A percentile compares a stretch with the other conserved stretches of the same genome.
phyloP scores from a whole-genome alignment of 2,888 invertebrate species.

The Nomada ruficornis region DNA sequence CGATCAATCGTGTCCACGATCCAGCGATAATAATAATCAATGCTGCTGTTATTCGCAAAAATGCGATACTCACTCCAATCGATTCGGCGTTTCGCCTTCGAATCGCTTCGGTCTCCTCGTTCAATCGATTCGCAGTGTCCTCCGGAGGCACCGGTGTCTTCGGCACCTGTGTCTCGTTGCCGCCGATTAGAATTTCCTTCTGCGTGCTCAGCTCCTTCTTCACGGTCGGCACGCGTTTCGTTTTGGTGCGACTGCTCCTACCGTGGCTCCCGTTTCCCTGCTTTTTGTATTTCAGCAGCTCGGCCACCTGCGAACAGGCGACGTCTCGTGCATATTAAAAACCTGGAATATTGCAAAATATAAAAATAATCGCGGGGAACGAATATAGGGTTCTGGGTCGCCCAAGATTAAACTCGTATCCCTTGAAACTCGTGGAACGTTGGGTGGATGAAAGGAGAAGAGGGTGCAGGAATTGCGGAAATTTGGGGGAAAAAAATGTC shows the following conservation, averaged over 20 bases:
- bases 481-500: too few species aligned
- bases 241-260: constrained; percentile 52
- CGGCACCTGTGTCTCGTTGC: constrained; percentile 74
- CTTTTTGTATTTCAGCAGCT: constrained; percentile 76
- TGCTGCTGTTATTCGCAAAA: too few species aligned
- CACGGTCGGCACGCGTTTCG: constrained; percentile 78
- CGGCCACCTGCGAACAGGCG: constrained; percentile 70
- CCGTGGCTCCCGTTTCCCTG: constrained; percentile 56
- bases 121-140: constrained; percentile 52
- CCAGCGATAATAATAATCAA: not conserved
- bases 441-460: too few species aligned
- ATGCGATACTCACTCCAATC: constrained; percentile 34
- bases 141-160: constrained; percentile 59
- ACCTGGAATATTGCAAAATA: too few species aligned
- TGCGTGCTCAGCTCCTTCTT: constrained; percentile 82
- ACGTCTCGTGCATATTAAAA: not conserved
- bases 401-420: too few species aligned
- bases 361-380: too few species aligned
- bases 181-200: constrained; percentile 76
- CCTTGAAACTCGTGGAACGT: too few species aligned
- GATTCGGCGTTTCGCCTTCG: constrained; percentile 32
- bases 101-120: constrained; percentile 49
- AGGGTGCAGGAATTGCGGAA: too few species aligned
- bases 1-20: not conserved
- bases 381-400: too few species aligned